phyloP scores from a whole-genome alignment of 2,888 invertebrate species.

The Harpalus rufipes region DNA sequence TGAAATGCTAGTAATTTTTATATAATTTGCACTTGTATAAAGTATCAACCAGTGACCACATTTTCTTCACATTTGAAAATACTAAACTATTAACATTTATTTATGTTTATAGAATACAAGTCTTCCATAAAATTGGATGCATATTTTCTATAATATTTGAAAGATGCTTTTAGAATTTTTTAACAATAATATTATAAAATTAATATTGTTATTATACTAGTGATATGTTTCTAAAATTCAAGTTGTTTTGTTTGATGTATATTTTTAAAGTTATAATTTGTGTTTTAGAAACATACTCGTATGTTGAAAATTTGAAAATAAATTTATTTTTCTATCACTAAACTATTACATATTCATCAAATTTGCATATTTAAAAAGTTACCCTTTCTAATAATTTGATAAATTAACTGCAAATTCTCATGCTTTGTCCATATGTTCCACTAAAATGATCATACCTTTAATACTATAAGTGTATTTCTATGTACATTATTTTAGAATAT shows the following conservation, averaged over 20 bases:
- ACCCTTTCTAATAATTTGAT: conserved; percentile 5
- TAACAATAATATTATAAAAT: conserved; percentile 36
- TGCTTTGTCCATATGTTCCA: conserved; percentile 25
- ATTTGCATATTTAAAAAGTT: not conserved
- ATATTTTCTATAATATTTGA: conserved; percentile 37
- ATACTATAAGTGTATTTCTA: conserved; percentile 44
- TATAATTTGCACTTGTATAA: conserved; percentile 15
- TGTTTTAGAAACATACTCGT: conserved; percentile 34
- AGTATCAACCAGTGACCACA: conserved; percentile 7
- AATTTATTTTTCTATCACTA: conserved; percentile 38
- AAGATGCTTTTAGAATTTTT: conserved; percentile 37
- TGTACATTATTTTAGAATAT: conserved; percentile 42
- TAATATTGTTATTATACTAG: conserved; percentile 28
- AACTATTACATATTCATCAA: conserved; percentile 19
- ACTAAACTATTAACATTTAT: not conserved
- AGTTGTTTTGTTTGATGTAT: conserved; percentile 18
- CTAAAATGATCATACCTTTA: conserved; percentile 21
- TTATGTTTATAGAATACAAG: conserved; percentile 48
- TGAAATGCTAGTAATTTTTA: conserved; percentile 10
- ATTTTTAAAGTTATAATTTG: conserved; percentile 38
- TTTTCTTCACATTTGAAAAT: not conserved
- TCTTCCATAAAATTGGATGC: conserved; percentile 49
- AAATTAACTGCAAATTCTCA: conserved; percentile 1
- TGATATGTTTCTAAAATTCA: conserved; percentile 50
- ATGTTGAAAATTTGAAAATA: conserved; percentile 9